These are phyloP conservation scores for Whitmania pigra DNA, from an alignment of 1,140 invertebrate species.

Conservation along the genomic window DNA sequence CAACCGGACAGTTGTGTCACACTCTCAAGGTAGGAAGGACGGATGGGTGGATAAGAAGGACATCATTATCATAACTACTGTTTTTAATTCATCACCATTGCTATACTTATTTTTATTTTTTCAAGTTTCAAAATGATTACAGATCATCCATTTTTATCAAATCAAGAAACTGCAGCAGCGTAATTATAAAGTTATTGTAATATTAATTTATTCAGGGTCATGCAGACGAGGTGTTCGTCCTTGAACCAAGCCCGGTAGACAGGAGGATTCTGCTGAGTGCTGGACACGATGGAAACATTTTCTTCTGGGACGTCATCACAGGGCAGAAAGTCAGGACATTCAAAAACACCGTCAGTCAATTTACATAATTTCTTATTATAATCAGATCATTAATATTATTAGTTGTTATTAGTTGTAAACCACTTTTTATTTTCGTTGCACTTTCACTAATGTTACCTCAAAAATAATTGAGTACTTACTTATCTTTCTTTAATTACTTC, in stretches of 20 bases:
- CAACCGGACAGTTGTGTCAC: slow-evolving; percentile 41
- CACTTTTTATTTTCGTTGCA: too few relatives aligned
- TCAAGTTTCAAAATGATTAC: neutral
- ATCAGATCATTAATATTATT: too few relatives aligned
- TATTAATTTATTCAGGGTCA: slow-evolving; percentile 51
- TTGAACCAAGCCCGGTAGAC: slow-evolving; percentile 81
- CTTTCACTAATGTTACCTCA: too few relatives aligned
- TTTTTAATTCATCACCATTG: neutral
- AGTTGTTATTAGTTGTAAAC: too few relatives aligned
- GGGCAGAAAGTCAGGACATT: slow-evolving; percentile 45
- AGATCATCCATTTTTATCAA: neutral
- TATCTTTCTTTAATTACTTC: too few relatives aligned
- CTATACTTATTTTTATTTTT: neutral
- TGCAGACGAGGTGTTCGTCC: slow-evolving; percentile 80
- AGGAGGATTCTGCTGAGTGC: slow-evolving; percentile 66
- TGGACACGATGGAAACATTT: slow-evolving; percentile 85
- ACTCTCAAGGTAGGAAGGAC: slow-evolving; percentile 36
- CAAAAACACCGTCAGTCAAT: slow-evolving; percentile 37
- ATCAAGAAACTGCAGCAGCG: too few relatives aligned
- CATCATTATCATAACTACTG: neutral
- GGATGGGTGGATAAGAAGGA: neutral
- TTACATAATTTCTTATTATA: neutral
- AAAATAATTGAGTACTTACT: too few relatives aligned
- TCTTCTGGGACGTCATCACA: slow-evolving; percentile 66
- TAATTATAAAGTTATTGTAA: too few relatives aligned